Conservation (phyloP, 1,140 invertebrate species). For the Ceratina japonica region DNA sequence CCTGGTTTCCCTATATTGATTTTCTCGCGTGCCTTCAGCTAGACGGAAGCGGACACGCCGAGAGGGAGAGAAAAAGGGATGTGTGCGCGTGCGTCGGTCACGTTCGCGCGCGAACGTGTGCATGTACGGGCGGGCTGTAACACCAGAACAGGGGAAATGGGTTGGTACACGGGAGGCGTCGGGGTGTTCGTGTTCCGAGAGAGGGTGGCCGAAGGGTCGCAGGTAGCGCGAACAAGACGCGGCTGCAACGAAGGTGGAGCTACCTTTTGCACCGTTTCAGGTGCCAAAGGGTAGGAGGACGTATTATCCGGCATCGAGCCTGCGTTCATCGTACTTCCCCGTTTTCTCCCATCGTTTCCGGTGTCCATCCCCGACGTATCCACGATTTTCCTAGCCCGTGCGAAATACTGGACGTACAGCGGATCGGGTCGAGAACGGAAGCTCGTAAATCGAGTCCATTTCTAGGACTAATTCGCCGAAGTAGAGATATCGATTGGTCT, state of each 20-base stretch:
- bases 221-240: slow-evolving; percentile 34
- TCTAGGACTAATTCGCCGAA: no score
- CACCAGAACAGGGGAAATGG: slow-evolving; percentile 43
- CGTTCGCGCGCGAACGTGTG: slow-evolving; percentile 25
- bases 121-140: slow-evolving; percentile 3
- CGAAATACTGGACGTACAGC: no score
- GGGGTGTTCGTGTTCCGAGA: slow-evolving; percentile 27
- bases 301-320: no score
- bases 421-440: no score
- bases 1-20: slow-evolving; percentile 79
- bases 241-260: slow-evolving; percentile 48
- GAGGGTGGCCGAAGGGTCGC: slow-evolving; percentile 48
- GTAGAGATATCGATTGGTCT: slow-evolving; percentile 10
- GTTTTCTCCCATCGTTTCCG: no score
- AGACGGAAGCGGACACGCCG: slow-evolving; percentile 47
- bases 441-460: no score
- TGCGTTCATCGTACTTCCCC: no score
- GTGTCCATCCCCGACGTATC: no score
- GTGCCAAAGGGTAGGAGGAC: no score
- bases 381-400: no score
- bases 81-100: slow-evolving; percentile 28
- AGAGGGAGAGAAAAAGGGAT: slow-evolving; percentile 51
- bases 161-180: slow-evolving; percentile 32
- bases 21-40: slow-evolving; percentile 69
- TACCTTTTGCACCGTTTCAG: slow-evolving; percentile 53